Evolutionary conservation across 2,797 vertebrate species (phyloP).

Genomic region (Valencia hispanica): DNA sequence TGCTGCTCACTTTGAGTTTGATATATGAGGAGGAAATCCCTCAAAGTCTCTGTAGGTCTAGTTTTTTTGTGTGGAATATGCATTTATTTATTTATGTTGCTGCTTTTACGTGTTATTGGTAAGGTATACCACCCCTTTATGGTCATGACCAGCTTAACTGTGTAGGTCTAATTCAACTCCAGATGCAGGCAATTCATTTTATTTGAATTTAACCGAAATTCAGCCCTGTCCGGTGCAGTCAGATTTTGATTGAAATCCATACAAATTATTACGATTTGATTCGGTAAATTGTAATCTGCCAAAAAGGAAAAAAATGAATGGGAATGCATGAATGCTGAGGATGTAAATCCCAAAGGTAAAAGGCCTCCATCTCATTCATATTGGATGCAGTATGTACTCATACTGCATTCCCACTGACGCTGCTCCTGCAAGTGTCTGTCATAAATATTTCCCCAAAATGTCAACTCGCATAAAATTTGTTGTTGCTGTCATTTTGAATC

Average conservation of each 20-base stretch:
- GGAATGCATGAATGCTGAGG: not conserved
- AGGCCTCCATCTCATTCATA: slow-evolving; percentile 2
- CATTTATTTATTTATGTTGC: not conserved
- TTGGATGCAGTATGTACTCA: not conserved
- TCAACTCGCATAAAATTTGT: slow-evolving; percentile 33
- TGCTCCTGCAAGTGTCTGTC: slow-evolving; percentile 18
- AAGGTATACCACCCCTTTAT: not conserved
- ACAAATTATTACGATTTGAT: not conserved
- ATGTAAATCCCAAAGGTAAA: not conserved
- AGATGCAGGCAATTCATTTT: not conserved
- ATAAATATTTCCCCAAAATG: slow-evolving; percentile 31
- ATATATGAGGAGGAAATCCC: not conserved
- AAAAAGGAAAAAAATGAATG: not conserved
- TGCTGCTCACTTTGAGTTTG: slow-evolving; percentile 12
- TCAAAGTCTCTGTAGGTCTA: not conserved
- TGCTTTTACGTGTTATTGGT: not conserved
- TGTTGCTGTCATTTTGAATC: slow-evolving; percentile 44
- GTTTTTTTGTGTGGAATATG: not conserved
- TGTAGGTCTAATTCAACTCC: not conserved
- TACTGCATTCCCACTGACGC: not conserved
- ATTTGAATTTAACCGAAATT: not conserved
- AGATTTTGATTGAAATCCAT: not conserved
- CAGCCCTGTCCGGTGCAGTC: not conserved
- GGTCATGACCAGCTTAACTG: not conserved
- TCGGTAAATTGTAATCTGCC: not conserved